Base-by-base conservation (phyloP, 1,140 invertebrate species). In the Platyscapa corneri region DNA sequence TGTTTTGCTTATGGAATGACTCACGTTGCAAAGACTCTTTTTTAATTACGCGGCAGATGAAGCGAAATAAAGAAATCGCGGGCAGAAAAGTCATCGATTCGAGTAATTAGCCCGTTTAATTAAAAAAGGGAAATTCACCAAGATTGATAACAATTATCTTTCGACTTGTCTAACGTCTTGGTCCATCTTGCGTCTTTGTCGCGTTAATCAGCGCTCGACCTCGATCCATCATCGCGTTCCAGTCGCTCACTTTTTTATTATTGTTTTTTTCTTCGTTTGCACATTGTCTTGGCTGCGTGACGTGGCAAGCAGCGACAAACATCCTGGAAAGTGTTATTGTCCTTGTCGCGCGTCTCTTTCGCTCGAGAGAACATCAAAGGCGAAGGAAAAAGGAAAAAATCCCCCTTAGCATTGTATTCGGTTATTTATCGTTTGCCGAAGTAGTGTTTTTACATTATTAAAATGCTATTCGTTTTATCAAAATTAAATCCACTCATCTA, bases 241-340 rank as follows among this genome's bases (percentile, higher is more conserved):
- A 75, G 23, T 30, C 67, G 20, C 14, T 23, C 6, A 12, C 39
- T 30, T 39, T 72, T 72, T 34, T 34, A n/a, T 39, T 39, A 42
- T 74, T 39, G 20, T 74, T 74, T 34, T 64, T 7, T 30, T 82
- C 70, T 72, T 82, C 42, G 37, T 60, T 83, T 74, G 74, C 74
- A 39, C 42, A 74, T 14, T 60, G 46, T 53, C 34, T 30, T n/a
- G 16, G 32, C 37, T 32, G 67, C 20, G n/a, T n/a, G 32, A 37
- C 76, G 20, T 23, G 7, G 32, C n/a, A 30, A 49, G 32, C 76
- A 49, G 20, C 46, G 60, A 46, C 12, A 83, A 83, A 83, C 16
- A 64, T 32, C 72, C 32, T 39, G 49, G 49, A 42, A 81, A 70
- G 39, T 74, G 3, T 18, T 32, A 34, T 16, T 34, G 14, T 67